Evolutionary conservation across 2,888 invertebrate genomes (phyloP).

Genomic region (Stratiomys singularior): DNA sequence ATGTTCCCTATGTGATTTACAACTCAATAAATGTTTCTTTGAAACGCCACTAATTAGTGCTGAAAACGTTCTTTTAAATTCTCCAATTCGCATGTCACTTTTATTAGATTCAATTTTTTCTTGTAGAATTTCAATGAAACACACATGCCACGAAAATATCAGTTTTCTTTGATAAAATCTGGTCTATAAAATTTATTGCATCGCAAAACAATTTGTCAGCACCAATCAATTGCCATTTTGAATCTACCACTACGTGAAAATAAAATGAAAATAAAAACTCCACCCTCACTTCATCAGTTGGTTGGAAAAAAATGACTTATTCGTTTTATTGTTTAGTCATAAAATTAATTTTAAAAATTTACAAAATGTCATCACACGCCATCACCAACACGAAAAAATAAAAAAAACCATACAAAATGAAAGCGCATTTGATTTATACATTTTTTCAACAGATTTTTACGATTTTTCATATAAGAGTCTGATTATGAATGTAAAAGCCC

Average conservation of each 20-base stretch:
- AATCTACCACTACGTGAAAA: no score
- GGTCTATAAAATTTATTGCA: background rate
- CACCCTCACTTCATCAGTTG: background rate
- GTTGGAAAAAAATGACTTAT: background rate
- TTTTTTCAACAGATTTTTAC: background rate
- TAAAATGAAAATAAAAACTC: background rate
- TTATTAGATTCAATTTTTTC: no score
- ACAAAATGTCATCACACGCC: background rate
- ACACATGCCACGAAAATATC: background rate
- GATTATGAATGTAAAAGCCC: no score
- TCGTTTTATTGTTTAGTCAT: background rate
- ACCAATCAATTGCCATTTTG: background rate
- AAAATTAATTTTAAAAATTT: slow-evolving; percentile 5
- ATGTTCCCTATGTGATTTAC: no score
- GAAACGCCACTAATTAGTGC: no score
- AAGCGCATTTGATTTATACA: background rate
- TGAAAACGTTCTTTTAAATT: no score
- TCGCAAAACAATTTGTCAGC: background rate
- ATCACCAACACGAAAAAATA: no score
- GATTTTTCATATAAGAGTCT: background rate
- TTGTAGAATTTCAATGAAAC: background rate
- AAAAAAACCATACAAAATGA: background rate
- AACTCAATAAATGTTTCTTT: no score
- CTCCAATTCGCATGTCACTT: no score
- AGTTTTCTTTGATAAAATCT: background rate